Percentiles rank a stretch among this genome's conserved stretches.
Conservation (phyloP, 1,140 invertebrate genomes). For the Eufriesea mexicana region DNA sequence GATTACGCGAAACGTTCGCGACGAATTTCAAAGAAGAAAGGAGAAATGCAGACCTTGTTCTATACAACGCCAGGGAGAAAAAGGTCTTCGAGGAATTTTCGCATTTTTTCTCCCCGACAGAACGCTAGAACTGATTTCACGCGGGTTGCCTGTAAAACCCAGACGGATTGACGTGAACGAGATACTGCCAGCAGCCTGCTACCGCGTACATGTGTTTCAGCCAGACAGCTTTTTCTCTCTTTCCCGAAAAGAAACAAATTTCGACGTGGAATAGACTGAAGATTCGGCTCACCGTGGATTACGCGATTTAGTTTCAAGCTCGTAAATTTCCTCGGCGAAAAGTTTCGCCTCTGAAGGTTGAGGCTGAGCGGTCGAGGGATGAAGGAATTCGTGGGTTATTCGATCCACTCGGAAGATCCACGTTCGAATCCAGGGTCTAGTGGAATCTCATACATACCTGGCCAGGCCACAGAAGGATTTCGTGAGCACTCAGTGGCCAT, state of each 20-base stretch:
- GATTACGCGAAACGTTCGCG: neutral
- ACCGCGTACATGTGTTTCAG: neutral
- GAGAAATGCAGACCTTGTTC: neutral
- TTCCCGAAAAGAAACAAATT: neutral
- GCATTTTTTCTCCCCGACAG: neutral
- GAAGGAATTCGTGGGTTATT: neutral
- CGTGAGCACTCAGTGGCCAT: neutral
- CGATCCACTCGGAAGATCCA: neutral
- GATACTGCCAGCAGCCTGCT: no score
- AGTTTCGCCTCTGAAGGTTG: neutral
- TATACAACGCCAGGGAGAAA: neutral
- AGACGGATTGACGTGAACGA: neutral
- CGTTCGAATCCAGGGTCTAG: neutral
- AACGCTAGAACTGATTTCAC: neutral
- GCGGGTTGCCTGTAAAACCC: neutral
- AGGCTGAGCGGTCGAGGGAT: neutral
- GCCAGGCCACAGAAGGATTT: neutral
- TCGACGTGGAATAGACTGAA: no score
- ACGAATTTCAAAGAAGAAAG: neutral
- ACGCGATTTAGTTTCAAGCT: neutral
- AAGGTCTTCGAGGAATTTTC: neutral
- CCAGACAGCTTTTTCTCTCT: neutral
- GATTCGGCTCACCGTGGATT: neutral
- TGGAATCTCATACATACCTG: neutral
- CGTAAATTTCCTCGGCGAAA: neutral